phyloP scores from a whole-genome alignment of 2,113 vertebrate species.

The Pagrus major region DNA sequence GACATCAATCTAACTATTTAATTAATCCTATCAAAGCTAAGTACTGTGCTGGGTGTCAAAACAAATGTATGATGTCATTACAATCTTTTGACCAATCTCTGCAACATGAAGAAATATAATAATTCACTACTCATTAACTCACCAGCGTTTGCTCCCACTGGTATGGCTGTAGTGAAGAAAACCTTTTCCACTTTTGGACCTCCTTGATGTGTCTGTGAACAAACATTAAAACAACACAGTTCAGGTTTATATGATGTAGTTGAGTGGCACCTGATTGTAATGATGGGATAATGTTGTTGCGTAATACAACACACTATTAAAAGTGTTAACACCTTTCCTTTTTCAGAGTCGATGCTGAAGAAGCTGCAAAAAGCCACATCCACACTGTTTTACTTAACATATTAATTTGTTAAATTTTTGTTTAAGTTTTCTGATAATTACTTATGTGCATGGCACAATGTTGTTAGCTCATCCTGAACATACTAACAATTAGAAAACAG shows the following conservation, averaged over 20 bases:
- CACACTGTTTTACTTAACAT: not conserved
- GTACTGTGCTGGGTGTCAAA: not conserved
- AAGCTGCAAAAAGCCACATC: not conserved
- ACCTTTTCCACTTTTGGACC: slow-evolving; percentile 96
- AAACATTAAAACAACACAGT: slow-evolving; percentile 25
- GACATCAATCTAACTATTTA: slow-evolving; percentile 8
- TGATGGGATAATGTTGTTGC: too few species aligned
- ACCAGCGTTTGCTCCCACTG: slow-evolving; percentile 94
- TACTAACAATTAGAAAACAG: not conserved
- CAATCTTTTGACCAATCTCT: slow-evolving; percentile 7
- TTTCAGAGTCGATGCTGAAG: not conserved
- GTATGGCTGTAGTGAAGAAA: slow-evolving; percentile 97
- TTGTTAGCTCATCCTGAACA: not conserved
- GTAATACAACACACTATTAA: too few species aligned
- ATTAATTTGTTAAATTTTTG: not conserved
- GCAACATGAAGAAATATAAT: not conserved
- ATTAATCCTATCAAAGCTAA: slow-evolving; percentile 3
- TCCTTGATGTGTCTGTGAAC: slow-evolving; percentile 84
- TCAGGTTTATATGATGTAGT: not conserved
- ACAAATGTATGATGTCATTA: slow-evolving; percentile 20
- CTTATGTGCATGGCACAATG: not conserved
- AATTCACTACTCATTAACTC: slow-evolving; percentile 55
- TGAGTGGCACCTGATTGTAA: not conserved
- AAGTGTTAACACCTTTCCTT: too few species aligned
- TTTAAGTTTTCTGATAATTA: not conserved